Percentiles rank a stretch among this genome's conserved stretches.
Evolutionary conservation across 2,113 vertebrate species (phyloP).

Genomic region (Melanocharis versteri): DNA sequence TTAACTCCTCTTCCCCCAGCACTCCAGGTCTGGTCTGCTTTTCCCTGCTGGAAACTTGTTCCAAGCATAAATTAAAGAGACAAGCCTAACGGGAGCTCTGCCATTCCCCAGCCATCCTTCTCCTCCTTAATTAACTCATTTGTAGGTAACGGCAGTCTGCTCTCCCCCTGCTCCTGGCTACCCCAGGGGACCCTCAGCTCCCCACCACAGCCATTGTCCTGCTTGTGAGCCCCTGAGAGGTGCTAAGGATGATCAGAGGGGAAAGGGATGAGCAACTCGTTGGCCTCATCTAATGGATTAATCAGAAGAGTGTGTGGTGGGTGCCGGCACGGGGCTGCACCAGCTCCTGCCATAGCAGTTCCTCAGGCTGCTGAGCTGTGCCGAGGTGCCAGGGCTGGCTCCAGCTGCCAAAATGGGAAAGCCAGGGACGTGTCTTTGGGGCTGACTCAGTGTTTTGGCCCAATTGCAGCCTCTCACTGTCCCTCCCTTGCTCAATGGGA

Average conservation of each 20-base stretch:
- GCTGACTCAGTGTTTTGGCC: neutral
- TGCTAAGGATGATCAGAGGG: neutral
- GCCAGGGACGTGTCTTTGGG: neutral
- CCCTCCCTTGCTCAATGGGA: neutral
- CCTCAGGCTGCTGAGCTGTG: neutral
- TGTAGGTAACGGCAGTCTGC: neutral
- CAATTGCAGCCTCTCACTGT: neutral
- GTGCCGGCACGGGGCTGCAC: neutral
- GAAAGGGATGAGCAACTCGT: rapidly evolving
- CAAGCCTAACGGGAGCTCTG: neutral
- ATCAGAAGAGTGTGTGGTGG: rapidly evolving
- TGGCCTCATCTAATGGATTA: neutral
- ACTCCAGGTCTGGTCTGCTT: neutral
- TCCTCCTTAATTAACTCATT: neutral
- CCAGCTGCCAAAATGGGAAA: neutral
- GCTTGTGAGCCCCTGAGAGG: neutral
- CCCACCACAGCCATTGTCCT: rapidly evolving
- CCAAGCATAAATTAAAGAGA: constrained; percentile 46
- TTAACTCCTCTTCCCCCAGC: neutral
- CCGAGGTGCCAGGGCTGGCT: neutral
- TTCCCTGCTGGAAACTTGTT: constrained; percentile 23
- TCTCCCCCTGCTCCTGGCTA: neutral
- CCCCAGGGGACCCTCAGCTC: neutral
- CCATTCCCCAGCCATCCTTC: neutral
- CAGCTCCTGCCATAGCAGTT: neutral